Conservation (phyloP, 2,888 invertebrate species). For the Erebia aethiops region DNA sequence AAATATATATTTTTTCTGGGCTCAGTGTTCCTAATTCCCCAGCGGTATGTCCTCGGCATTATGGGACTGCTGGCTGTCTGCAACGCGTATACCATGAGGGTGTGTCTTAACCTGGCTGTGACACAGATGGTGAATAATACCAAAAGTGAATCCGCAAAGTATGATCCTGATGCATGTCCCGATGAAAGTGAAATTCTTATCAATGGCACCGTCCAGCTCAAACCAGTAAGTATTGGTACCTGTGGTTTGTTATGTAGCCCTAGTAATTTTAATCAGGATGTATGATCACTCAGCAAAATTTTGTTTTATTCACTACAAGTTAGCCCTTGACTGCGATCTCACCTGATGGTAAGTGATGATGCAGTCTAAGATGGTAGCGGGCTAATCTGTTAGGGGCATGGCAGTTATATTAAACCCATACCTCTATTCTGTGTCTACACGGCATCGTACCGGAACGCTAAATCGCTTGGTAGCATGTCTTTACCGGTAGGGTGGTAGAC, state of each 20-base stretch:
- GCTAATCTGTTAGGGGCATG: too few species aligned
- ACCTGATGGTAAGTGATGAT: too few species aligned
- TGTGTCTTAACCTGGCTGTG: slow-evolving; percentile 87
- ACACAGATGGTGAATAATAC: slow-evolving; percentile 85
- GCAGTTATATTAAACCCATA: too few species aligned
- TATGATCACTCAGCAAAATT: too few species aligned
- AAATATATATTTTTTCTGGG: slow-evolving; percentile 53
- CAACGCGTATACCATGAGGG: slow-evolving; percentile 90
- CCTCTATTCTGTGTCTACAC: too few species aligned
- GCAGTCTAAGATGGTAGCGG: too few species aligned
- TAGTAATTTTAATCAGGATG: too few species aligned
- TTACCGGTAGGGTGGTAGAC: too few species aligned
- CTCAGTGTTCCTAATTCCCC: slow-evolving; percentile 85
- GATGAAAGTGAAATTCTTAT: slow-evolving; percentile 62
- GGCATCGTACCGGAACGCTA: too few species aligned
- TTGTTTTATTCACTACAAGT: too few species aligned
- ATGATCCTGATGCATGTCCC: slow-evolving; percentile 70
- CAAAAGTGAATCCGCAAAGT: slow-evolving; percentile 60
- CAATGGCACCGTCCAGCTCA: slow-evolving; percentile 65
- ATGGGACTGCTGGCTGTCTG: slow-evolving; percentile 90
- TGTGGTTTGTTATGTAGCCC: background rate
- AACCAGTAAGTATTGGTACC: slow-evolving; percentile 58
- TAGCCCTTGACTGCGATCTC: too few species aligned
- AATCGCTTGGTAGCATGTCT: too few species aligned
- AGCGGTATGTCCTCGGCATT: slow-evolving; percentile 87